Base-by-base conservation (phyloP, 1,140 invertebrate genomes). In the Drosophila nebulosa region DNA sequence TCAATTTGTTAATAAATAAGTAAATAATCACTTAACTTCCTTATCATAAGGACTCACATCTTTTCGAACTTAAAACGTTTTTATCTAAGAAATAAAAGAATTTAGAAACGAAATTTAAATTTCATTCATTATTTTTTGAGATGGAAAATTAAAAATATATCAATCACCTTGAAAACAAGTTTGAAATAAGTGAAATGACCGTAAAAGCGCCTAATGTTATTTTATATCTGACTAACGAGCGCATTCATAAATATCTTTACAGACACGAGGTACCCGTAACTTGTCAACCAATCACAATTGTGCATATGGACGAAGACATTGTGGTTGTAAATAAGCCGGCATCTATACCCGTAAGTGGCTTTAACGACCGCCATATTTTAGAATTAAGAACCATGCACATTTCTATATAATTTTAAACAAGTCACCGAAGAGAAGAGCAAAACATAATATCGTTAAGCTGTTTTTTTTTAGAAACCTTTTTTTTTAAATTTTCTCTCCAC, bases 281-380 rank as follows among this genome's bases (percentile, higher is more conserved):
- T 92, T 96, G 96, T 92, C 95, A 97, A 93, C 95, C 96, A 90
- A 97, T 99, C 93, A 96, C 96, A 92, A 96, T 99, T 92, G 96
- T 99, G 91, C 96, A 97, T 94, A 97, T 99, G 94, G 97, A 97
- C 94, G 97, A 99, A 92, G 97, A 99, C 94, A 95, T 99, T 93
- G 95, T 99, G 92, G 99, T 99, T 92, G 96, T 99, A 92, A 98
- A 99, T 95, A 99, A 99, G 95, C 99, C 99, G 90, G 96, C 98
- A 92, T 99, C 98, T 92, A 98, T 99, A 93, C 99, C 99, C 92
- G 98, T 96, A 96, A 96, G 95, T 95, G 94, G 94, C 94, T 94
- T 93, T 92, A 93, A 94, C 94, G 94, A 95, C 95, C 93, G 95
- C 95, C 95, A 95, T 93, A 71, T 32, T 39, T 50, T 24, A 27